Evolutionary conservation across 1,140 invertebrate species (phyloP).

Genomic region (Heliconius congener): DNA sequence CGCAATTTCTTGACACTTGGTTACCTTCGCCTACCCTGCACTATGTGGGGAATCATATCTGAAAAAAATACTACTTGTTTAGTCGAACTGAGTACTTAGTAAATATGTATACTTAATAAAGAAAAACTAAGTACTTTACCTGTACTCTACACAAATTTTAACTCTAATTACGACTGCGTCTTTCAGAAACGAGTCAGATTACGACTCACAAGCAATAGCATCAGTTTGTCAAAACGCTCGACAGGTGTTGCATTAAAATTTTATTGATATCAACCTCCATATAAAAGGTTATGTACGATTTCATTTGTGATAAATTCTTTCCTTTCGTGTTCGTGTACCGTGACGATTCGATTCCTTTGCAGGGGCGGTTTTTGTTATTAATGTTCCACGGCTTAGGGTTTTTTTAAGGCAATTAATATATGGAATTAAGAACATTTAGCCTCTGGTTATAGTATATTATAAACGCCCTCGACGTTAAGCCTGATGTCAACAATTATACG

Average conservation of each 20-base stretch:
- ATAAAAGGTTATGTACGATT: conserved; percentile 39
- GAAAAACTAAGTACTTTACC: too few relatives aligned
- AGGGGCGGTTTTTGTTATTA: conserved; percentile 22
- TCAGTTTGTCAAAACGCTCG: conserved; percentile 8
- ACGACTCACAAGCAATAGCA: background rate
- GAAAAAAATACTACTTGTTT: too few relatives aligned
- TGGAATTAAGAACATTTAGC: conserved; percentile 21
- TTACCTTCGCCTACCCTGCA: too few relatives aligned
- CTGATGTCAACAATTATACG: conserved; percentile 19
- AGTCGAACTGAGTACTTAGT: too few relatives aligned
- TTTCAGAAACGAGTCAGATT: background rate
- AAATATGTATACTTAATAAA: too few relatives aligned
- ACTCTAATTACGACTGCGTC: background rate
- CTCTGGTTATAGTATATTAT: background rate
- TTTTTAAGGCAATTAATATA: conserved; percentile 19
- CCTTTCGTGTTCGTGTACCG: conserved; percentile 11
- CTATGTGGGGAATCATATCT: too few relatives aligned
- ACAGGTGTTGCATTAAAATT: conserved; percentile 20
- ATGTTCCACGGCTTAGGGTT: conserved; percentile 14
- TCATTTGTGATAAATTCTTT: conserved; percentile 56
- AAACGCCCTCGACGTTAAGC: conserved; percentile 18
- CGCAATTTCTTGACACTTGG: too few relatives aligned
- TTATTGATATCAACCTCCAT: conserved; percentile 20
- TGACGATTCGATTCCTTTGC: conserved; percentile 14
- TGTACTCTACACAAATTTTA: too few relatives aligned